phyloP scores from a whole-genome alignment of 2,797 vertebrate genomes.

The Dromococcyx pavoninus region DNA sequence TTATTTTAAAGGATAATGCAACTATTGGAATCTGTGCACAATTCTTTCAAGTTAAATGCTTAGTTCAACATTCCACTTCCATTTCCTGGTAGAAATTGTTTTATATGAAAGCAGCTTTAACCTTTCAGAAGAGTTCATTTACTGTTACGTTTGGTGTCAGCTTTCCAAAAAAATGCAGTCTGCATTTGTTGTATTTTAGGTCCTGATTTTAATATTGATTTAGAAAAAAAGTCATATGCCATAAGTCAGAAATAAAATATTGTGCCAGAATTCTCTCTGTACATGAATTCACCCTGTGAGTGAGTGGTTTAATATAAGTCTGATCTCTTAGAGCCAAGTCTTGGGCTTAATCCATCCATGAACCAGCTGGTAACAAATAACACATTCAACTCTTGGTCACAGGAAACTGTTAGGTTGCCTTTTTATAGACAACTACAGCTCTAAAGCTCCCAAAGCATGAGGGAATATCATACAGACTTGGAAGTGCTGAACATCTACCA shows the following conservation, averaged over 20 bases:
- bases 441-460: slow-evolving; percentile 38
- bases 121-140: slow-evolving; percentile 68
- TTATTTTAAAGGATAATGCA: slow-evolving; percentile 54
- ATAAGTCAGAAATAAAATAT: slow-evolving; percentile 63
- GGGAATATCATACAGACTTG: neutral
- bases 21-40: slow-evolving; percentile 10
- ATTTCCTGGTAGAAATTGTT: slow-evolving; percentile 69
- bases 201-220: slow-evolving; percentile 68
- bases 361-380: slow-evolving; percentile 71
- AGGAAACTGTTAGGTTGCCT: slow-evolving; percentile 54
- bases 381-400: slow-evolving; percentile 54
- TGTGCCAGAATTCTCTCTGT: slow-evolving; percentile 42
- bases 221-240: slow-evolving; percentile 26
- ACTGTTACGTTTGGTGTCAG: slow-evolving; percentile 61
- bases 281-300: slow-evolving; percentile 5
- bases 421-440: slow-evolving; percentile 57
- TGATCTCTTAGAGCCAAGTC: slow-evolving; percentile 44
- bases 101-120: slow-evolving; percentile 68
- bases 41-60: slow-evolving; percentile 65
- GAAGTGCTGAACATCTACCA: slow-evolving; percentile 45
- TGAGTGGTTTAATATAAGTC: slow-evolving; percentile 47
- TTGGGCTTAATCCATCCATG: slow-evolving; percentile 21
- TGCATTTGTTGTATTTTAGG: slow-evolving; percentile 10
- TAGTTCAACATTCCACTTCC: slow-evolving; percentile 64
- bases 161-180: slow-evolving; percentile 56